Percentiles rank a stretch among this genome's conserved stretches.
Evolutionary conservation across 2,113 vertebrate species (phyloP).

Genomic region (Phalacrocorax brasilianus): DNA sequence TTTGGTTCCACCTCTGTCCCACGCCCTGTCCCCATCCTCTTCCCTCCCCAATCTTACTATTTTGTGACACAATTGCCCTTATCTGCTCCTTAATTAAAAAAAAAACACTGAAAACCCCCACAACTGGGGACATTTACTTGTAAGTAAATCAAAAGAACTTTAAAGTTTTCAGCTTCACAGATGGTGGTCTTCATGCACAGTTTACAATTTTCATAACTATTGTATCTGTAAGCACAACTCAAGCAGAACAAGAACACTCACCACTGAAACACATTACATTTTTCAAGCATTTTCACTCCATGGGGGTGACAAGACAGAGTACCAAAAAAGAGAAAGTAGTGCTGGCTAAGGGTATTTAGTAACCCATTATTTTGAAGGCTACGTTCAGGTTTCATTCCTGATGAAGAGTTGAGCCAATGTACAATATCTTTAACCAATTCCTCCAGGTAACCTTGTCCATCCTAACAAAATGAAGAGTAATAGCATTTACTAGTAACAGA

Average conservation of each 20-base stretch:
- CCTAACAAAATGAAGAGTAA: slow-evolving; percentile 70
- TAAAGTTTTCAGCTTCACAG: background rate
- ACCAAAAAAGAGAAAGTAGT: slow-evolving; percentile 97
- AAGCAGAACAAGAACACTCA: slow-evolving; percentile 65
- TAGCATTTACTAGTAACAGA: background rate
- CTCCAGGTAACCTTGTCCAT: slow-evolving; percentile 93
- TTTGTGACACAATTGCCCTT: background rate
- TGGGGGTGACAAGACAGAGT: slow-evolving; percentile 94
- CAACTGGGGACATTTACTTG: background rate
- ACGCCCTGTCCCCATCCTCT: no score
- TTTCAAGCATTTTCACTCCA: slow-evolving; percentile 95
- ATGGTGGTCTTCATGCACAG: background rate
- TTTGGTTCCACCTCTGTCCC: no score
- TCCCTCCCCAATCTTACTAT: background rate
- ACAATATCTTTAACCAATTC: slow-evolving; percentile 97
- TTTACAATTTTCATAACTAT: background rate
- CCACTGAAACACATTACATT: slow-evolving; percentile 96
- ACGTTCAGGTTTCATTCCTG: slow-evolving; percentile 91
- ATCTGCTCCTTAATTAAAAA: background rate
- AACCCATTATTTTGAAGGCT: slow-evolving; percentile 94
- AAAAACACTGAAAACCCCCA: background rate
- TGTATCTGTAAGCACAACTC: background rate
- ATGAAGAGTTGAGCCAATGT: slow-evolving; percentile 88
- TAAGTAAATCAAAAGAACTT: background rate
- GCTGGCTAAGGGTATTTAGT: slow-evolving; percentile 93